Base-by-base conservation (phyloP, 2,113 vertebrate species). In the Bambusicola thoracicus region DNA sequence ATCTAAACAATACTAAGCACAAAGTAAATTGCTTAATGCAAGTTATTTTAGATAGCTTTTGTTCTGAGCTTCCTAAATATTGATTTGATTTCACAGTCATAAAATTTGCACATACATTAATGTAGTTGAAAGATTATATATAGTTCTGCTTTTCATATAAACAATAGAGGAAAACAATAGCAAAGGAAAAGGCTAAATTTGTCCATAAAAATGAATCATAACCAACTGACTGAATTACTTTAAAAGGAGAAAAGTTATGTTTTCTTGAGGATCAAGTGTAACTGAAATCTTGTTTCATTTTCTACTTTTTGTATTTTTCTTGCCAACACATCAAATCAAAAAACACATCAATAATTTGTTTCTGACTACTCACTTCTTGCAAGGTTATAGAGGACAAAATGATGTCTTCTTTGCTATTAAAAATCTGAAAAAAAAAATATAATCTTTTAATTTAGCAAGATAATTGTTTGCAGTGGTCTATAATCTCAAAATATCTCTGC, bases 11-110 rank as follows among this genome's bases (percentile, higher is more conserved):
- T 88, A 55, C 55, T 90, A 90, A 93, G 79, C 53, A 84, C 58
- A 92, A 49, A 85, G 73, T 78, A 95, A 94, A 93, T 84, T 94
- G 81, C 49, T 91, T 91, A 89, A 89, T 90, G 21, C 29, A 68
- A 51, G 69, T 81, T 69, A 79, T n/a, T 51, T 55, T 56, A 90
- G 93, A 95, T 81, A 41, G 21, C 58, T 95, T 87, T 78, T 95
- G 38, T 90, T 89, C 56, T 76, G 72, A 85, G 38, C n/a, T 92
- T 91, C 66, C 53, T 59, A 70, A 65, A 88, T 53, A 72, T 27
- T 80, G 51, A 85, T 83, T 90, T 91, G n/a, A 90, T 85, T 95
- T 83, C 72, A 78, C n/a, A 77, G 38, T 78, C 81, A 67, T 85
- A 46, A 80, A 85, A 21, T 86, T 73, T 92, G 58, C n/a, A 65